phyloP scores from a whole-genome alignment of 2,888 invertebrate species.

The Lamellibrachia columna region DNA sequence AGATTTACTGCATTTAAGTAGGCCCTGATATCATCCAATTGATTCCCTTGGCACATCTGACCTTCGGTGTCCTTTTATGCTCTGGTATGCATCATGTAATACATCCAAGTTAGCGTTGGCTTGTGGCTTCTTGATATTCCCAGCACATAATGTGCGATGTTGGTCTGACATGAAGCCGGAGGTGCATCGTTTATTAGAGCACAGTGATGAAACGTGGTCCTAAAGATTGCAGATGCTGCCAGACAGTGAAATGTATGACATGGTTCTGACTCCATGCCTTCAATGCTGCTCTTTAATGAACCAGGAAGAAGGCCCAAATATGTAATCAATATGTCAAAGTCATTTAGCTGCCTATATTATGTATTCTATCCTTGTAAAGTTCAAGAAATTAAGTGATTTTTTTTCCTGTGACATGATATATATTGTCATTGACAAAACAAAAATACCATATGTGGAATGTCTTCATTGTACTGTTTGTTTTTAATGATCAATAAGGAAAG shows the following conservation, averaged over 20 bases:
- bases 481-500: background rate
- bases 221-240: background rate
- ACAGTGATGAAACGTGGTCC: background rate
- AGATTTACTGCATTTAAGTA: background rate
- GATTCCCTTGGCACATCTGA: background rate
- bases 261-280: background rate
- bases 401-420: too few relatives aligned
- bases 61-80: background rate
- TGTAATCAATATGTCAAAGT: background rate
- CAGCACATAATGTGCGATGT: background rate
- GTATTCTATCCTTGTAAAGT: background rate
- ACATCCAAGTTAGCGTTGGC: slow-evolving; percentile 2
- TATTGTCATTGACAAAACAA: too few relatives aligned
- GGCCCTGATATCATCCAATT: background rate
- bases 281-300: background rate
- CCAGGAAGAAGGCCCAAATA: background rate
- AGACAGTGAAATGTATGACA: background rate
- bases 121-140: background rate
- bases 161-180: background rate
- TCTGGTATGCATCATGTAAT: background rate
- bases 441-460: too few relatives aligned
- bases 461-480: too few relatives aligned
- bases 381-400: background rate
- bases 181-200: background rate
- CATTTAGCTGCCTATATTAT: background rate